phyloP scores from a whole-genome alignment of 2,797 vertebrate species.

The Brachyrhaphis roseni region DNA sequence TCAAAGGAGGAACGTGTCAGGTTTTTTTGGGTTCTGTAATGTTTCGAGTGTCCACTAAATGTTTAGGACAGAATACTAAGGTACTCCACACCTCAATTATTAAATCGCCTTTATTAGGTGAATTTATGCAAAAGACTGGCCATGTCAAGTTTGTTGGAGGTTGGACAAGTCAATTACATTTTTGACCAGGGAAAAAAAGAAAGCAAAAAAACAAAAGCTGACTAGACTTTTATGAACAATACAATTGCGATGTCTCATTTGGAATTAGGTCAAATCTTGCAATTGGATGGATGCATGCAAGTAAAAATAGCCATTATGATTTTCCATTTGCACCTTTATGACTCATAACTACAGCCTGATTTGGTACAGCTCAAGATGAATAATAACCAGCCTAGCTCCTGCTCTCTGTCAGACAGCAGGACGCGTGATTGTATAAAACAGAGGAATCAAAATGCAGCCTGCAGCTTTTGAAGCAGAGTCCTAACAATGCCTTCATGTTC shows the following conservation, averaged over 20 bases:
- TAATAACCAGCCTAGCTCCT: not conserved
- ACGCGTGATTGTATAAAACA: slow-evolving; percentile 4
- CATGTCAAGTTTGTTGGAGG: not conserved
- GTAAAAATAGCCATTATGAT: not conserved
- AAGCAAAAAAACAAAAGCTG: not conserved
- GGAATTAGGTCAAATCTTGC: not conserved
- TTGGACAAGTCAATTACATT: not conserved
- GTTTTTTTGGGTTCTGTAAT: not conserved
- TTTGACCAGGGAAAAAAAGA: not conserved
- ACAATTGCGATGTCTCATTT: not conserved
- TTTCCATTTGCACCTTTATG: not conserved
- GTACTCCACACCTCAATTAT: not conserved
- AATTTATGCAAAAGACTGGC: not conserved
- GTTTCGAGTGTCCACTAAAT: not conserved
- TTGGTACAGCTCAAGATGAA: not conserved
- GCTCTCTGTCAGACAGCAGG: not conserved
- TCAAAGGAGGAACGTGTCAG: not conserved
- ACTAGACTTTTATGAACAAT: not conserved
- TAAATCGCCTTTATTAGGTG: not conserved
- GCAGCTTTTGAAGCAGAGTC: not conserved
- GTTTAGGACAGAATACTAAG: not conserved
- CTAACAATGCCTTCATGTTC: slow-evolving; percentile 5
- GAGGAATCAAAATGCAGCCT: slow-evolving; percentile 6
- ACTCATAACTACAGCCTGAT: not conserved
- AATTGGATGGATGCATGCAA: not conserved